A percentile compares a stretch with the other conserved stretches of the same genome.
Conservation (phyloP, 2,888 invertebrate genomes). For the Dinocampus coccinellae region DNA sequence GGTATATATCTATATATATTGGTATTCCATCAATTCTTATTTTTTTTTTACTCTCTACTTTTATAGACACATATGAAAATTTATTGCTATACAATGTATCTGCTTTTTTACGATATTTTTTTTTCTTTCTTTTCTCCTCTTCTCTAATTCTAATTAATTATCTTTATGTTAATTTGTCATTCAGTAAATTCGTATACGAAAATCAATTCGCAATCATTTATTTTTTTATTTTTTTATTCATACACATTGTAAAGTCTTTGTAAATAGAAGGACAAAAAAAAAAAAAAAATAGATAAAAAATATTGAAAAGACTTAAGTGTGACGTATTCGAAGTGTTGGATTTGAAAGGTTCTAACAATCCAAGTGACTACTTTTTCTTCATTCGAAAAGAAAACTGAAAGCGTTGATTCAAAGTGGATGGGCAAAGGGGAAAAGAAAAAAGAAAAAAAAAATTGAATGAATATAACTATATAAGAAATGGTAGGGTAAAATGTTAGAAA, state of each 20-base stretch:
- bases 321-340: neutral
- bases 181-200: too few species aligned
- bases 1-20: neutral
- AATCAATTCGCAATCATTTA: too few species aligned
- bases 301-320: neutral
- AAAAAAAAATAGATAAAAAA: neutral
- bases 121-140: too few species aligned
- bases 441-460: neutral
- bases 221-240: neutral
- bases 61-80: neutral
- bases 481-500: constrained; percentile 12
- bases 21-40: neutral
- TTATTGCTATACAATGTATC: neutral
- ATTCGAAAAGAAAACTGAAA: neutral
- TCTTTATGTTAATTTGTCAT: too few species aligned
- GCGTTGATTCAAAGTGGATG: neutral
- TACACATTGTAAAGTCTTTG: neutral
- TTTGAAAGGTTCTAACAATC: too few species aligned
- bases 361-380: too few species aligned
- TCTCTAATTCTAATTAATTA: too few species aligned
- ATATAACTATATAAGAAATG: neutral
- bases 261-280: too few species aligned
- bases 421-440: too few species aligned
- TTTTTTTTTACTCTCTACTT: neutral
- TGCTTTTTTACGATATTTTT: too few species aligned